These are phyloP conservation scores for Ceriagrion tenellum DNA, from an alignment of 2,888 invertebrate species.

Conservation along the genomic window DNA sequence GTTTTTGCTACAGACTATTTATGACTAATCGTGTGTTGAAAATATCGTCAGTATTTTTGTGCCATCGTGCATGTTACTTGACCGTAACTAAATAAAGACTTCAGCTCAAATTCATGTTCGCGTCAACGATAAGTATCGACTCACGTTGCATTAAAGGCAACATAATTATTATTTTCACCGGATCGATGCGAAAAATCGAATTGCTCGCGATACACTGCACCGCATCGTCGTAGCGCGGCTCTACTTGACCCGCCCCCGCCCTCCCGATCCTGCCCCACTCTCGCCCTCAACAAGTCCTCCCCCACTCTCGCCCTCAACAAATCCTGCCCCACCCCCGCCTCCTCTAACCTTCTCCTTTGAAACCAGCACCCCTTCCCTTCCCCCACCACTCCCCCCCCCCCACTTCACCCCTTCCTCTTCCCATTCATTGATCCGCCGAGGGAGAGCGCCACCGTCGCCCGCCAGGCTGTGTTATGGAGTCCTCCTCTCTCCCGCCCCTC, in stretches of 20 bases:
- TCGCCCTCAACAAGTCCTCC: background rate
- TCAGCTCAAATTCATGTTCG: too few relatives aligned
- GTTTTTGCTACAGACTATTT: too few relatives aligned
- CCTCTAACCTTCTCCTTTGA: background rate
- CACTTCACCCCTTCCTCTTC: background rate
- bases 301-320: background rate
- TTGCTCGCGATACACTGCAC: background rate
- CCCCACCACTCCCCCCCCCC: background rate
- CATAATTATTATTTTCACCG: too few relatives aligned
- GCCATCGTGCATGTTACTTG: too few relatives aligned
- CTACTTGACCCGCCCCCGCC: background rate
- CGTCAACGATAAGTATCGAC: too few relatives aligned
- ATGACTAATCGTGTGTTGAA: too few relatives aligned
- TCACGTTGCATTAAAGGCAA: too few relatives aligned
- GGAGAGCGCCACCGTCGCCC: background rate
- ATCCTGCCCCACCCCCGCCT: background rate
- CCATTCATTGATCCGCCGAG: constrained; percentile 44
- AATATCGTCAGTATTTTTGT: too few relatives aligned
- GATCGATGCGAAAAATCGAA: background rate
- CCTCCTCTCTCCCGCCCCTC: background rate
- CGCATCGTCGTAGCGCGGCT: background rate
- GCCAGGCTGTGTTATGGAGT: background rate
- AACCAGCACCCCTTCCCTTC: background rate
- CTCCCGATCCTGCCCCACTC: background rate
- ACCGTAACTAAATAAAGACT: too few relatives aligned